A percentile compares a stretch with the other conserved stretches of the same genome.
phyloP scores from a whole-genome alignment of 2,888 invertebrate genomes.

The Agonum fuliginosum region DNA sequence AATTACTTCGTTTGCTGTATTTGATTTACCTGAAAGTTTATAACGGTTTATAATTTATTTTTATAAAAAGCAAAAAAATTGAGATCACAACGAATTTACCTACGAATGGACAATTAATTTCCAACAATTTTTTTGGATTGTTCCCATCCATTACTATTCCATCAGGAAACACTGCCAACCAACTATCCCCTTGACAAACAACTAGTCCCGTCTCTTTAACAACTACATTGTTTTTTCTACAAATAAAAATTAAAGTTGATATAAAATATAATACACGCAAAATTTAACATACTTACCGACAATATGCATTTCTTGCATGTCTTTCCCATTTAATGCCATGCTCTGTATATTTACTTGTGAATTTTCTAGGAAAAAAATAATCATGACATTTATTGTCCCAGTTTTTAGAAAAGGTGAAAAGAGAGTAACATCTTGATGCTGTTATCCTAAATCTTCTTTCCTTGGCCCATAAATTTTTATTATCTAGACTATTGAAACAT shows the following conservation, averaged over 20 bases:
- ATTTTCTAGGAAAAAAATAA: not conserved
- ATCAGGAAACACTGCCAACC: not conserved
- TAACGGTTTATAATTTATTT: no score
- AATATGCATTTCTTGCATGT: not conserved
- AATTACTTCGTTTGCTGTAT: not conserved
- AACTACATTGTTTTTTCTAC: not conserved
- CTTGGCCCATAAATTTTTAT: not conserved
- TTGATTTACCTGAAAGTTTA: no score
- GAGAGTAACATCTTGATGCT: not conserved
- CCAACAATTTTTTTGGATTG: not conserved
- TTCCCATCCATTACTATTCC: not conserved
- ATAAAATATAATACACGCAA: not conserved
- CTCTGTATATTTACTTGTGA: not conserved
- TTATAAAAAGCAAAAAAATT: no score
- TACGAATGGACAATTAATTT: not conserved
- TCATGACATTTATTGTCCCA: not conserved
- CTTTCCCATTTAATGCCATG: constrained; percentile 8
- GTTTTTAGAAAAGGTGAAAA: not conserved
- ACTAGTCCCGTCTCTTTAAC: not conserved
- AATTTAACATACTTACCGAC: not conserved
- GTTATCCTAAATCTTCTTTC: constrained; percentile 6
- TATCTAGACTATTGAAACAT: not conserved
- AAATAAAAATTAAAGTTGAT: not conserved
- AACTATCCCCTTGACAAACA: not conserved
- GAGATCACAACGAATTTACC: not conserved